These are phyloP conservation scores for Caenorhabditis remanei DNA, from an alignment of 1,140 invertebrate genomes.

Conservation along the genomic window DNA sequence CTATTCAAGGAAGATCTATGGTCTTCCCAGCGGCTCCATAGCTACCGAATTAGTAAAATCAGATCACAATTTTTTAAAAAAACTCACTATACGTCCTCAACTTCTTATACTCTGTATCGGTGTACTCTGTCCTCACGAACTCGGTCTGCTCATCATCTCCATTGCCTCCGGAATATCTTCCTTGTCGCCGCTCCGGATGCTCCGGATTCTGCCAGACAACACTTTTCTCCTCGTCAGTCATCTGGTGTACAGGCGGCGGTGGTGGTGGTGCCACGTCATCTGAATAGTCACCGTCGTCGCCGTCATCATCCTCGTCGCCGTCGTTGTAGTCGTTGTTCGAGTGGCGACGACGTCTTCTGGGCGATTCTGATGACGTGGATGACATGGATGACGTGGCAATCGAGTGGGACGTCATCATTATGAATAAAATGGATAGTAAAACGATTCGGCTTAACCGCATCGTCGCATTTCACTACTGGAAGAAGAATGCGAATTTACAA, in stretches of 20 bases:
- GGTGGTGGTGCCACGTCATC: constrained; percentile 41
- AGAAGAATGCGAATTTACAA: neutral
- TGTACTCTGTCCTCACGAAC: constrained; percentile 60
- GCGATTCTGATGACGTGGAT: neutral
- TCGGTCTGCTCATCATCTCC: constrained; percentile 61
- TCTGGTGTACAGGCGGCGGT: neutral
- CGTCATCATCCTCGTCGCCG: neutral
- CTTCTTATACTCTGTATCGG: constrained; percentile 61
- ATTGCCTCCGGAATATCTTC: constrained; percentile 3
- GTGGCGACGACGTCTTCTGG: neutral
- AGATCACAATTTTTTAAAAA: neutral
- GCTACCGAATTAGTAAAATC: no score
- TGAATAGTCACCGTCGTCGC: constrained; percentile 20
- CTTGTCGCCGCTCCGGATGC: constrained; percentile 49
- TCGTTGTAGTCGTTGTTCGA: neutral
- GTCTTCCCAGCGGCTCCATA: no score
- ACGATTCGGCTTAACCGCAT: constrained; percentile 3
- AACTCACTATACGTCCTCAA: constrained; percentile 62
- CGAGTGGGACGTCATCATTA: neutral
- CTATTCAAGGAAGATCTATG: no score
- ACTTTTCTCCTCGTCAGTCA: constrained; percentile 13
- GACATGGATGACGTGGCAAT: neutral
- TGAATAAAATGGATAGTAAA: neutral
- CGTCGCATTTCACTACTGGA: neutral
- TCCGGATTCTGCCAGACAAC: constrained; percentile 41